Percentiles rank a stretch among this genome's conserved stretches.
Evolutionary conservation across 1,140 invertebrate genomes (phyloP).

Genomic region (Papilio aristodemus): DNA sequence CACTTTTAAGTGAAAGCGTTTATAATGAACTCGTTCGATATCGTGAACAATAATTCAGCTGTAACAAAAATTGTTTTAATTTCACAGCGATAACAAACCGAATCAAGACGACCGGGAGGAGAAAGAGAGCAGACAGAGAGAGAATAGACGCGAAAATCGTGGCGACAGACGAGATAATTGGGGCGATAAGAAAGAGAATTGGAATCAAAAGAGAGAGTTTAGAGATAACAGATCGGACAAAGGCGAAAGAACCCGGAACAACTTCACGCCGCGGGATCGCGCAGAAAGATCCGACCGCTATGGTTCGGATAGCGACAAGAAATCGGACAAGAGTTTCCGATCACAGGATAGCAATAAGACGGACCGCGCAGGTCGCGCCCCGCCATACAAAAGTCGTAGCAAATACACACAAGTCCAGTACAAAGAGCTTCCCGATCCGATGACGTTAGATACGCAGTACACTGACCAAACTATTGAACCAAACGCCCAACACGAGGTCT

Average conservation of each 20-base stretch:
- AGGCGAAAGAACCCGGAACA: constrained; percentile 50
- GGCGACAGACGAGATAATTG: constrained; percentile 49
- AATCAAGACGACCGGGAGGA: constrained; percentile 53
- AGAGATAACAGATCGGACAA: constrained; percentile 41
- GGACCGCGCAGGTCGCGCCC: constrained; percentile 50
- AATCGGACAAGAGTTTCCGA: constrained; percentile 58
- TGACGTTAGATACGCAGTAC: constrained; percentile 52
- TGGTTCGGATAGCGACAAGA: constrained; percentile 56
- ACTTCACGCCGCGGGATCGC: constrained; percentile 64
- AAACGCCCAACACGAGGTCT: constrained; percentile 67
- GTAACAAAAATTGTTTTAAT: constrained; percentile 31
- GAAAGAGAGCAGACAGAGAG: constrained; percentile 33
- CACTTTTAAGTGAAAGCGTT: constrained; percentile 30
- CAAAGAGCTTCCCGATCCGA: constrained; percentile 58
- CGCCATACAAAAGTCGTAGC: constrained; percentile 53
- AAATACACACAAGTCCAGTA: constrained; percentile 62
- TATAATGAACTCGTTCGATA: constrained; percentile 9
- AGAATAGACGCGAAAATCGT: constrained; percentile 32
- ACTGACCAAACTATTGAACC: constrained; percentile 54
- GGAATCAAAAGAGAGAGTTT: constrained; percentile 56
- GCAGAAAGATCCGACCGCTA: constrained; percentile 52
- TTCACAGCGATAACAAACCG: constrained; percentile 60
- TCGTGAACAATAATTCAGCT: constrained; percentile 3
- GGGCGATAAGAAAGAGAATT: constrained; percentile 63
- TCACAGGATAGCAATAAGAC: constrained; percentile 51